phyloP scores from a whole-genome alignment of 2,888 invertebrate genomes.

The Nomada fucata region DNA sequence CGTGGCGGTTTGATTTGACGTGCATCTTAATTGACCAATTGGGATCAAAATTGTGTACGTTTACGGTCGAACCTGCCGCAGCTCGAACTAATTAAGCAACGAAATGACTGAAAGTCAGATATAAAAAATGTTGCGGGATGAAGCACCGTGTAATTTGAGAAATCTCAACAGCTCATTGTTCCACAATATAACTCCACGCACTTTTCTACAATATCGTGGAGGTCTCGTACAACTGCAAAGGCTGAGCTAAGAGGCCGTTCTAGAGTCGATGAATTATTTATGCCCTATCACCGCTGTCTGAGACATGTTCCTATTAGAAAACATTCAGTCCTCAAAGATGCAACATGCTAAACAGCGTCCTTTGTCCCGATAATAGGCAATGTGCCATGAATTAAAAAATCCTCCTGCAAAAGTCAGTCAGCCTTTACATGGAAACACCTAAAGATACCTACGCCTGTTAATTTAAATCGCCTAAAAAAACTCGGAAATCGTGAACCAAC shows the following conservation, averaged over 20 bases:
- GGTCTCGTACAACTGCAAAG: neutral
- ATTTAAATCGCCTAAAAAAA: no score
- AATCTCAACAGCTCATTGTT: neutral
- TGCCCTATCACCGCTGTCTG: conserved; percentile 23
- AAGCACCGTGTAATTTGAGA: no score
- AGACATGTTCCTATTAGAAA: conserved; percentile 22
- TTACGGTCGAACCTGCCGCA: no score
- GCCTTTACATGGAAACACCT: no score
- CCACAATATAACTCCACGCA: neutral
- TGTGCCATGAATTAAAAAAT: neutral
- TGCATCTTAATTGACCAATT: no score
- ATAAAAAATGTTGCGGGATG: no score
- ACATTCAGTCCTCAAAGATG: conserved; percentile 11
- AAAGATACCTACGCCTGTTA: no score
- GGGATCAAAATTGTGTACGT: no score
- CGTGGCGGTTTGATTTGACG: no score
- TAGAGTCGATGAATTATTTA: conserved; percentile 31
- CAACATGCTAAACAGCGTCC: conserved; percentile 17
- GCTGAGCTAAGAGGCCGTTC: conserved; percentile 2
- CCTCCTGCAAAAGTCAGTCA: neutral
- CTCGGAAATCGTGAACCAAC: no score
- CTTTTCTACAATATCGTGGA: neutral
- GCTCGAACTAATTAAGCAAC: no score
- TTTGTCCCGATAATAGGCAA: neutral
- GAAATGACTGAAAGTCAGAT: no score